Conservation (phyloP, 2,113 vertebrate species). For the Propithecus coquereli region DNA sequence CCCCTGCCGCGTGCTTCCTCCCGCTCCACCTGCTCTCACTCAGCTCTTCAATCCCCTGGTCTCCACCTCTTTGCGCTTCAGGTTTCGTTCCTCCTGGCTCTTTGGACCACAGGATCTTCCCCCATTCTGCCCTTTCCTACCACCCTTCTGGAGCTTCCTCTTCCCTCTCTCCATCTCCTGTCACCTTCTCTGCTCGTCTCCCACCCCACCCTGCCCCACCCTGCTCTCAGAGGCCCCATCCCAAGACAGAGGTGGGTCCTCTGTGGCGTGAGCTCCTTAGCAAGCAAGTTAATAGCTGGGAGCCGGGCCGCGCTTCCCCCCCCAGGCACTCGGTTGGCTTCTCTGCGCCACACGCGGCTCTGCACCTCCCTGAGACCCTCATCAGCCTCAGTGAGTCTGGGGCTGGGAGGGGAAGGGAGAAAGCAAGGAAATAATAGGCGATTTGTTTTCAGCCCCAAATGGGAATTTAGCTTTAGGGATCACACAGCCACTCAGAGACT, state of each 20-base stretch:
- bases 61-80: background rate
- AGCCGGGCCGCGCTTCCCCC: slow-evolving; percentile 60
- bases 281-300: slow-evolving; percentile 62
- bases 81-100: no score
- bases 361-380: slow-evolving; percentile 69
- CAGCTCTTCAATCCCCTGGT: background rate
- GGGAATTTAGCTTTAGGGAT: slow-evolving; percentile 55
- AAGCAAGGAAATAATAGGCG: background rate
- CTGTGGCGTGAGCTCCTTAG: background rate
- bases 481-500: slow-evolving; percentile 58
- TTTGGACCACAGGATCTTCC: background rate
- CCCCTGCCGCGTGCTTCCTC: no score
- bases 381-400: slow-evolving; percentile 57
- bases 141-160: background rate
- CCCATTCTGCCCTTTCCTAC: accelerated
- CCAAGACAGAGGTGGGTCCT: background rate
- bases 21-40: background rate
- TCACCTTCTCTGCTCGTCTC: no score
- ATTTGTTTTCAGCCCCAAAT: slow-evolving; percentile 25
- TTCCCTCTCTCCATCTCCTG: background rate
- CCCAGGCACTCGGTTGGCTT: slow-evolving; percentile 70
- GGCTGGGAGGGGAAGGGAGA: background rate
- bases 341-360: slow-evolving; percentile 69
- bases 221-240: background rate
- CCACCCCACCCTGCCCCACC: background rate